A percentile compares a stretch with the other conserved stretches of the same genome.
These are phyloP conservation scores for Drosophila mulleri DNA, from an alignment of 2,888 invertebrate species.

Conservation along the genomic window DNA sequence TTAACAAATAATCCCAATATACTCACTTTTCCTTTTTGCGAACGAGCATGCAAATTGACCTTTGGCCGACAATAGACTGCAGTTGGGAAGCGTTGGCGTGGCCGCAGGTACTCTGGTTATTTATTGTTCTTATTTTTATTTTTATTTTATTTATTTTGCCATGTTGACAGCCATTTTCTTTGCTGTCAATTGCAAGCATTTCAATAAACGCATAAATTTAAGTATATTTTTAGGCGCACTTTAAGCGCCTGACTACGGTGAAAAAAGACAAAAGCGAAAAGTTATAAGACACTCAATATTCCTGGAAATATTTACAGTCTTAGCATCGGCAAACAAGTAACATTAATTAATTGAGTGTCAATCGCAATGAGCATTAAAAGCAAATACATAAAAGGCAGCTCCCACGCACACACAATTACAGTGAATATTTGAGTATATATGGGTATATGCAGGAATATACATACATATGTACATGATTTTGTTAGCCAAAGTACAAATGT, in stretches of 20 bases:
- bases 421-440: not conserved
- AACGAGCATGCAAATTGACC: conserved; percentile 41
- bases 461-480: too few relatives aligned
- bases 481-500: not conserved
- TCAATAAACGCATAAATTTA: conserved; percentile 68
- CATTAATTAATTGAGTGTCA: conserved; percentile 48
- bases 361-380: conserved; percentile 26
- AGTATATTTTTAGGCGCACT: conserved; percentile 66
- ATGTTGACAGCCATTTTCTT: conserved; percentile 42
- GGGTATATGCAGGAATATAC: not conserved
- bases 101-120: conserved; percentile 51
- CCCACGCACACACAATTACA: not conserved
- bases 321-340: conserved; percentile 12
- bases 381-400: not conserved
- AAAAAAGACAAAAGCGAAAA: not conserved
- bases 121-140: conserved; percentile 12
- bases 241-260: not conserved
- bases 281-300: conserved; percentile 13
- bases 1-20: not conserved
- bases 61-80: conserved; percentile 29
- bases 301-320: not conserved
- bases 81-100: conserved; percentile 5
- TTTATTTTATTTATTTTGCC: conserved; percentile 8
- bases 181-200: conserved; percentile 54
- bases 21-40: not conserved